These are phyloP conservation scores for Rhinopithecus roxellana DNA, from an alignment of 2,113 vertebrate species.

Conservation along the genomic window DNA sequence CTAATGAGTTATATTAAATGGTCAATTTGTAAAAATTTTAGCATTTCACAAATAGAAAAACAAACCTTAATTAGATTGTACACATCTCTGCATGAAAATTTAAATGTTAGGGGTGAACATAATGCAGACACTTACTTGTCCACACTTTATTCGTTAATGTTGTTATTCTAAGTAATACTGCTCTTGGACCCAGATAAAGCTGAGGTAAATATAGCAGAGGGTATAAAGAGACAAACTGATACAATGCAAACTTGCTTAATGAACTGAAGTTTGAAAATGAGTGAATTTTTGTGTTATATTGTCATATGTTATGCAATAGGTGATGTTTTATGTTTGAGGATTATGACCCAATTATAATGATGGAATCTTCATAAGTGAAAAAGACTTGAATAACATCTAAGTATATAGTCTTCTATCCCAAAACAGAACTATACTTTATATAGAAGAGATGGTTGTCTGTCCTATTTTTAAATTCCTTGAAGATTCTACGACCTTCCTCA, in stretches of 20 bases:
- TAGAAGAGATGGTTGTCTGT: background rate
- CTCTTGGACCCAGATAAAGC: background rate
- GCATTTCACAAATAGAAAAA: background rate
- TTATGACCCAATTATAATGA: background rate
- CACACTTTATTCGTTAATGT: no score
- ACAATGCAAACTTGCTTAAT: background rate
- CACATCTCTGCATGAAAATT: background rate
- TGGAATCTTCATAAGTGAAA: background rate
- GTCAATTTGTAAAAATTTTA: background rate
- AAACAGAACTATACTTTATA: background rate
- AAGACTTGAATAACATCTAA: background rate
- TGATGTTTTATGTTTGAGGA: background rate
- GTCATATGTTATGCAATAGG: background rate
- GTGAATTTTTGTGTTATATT: background rate
- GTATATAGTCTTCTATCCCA: background rate
- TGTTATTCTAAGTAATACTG: background rate
- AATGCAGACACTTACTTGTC: background rate
- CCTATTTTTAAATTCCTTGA: background rate
- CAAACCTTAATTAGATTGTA: background rate
- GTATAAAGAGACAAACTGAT: background rate
- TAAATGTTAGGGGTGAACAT: background rate
- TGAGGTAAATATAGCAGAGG: background rate
- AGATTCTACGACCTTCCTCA: background rate
- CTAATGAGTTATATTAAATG: background rate
- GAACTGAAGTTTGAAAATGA: background rate